Base-by-base conservation (phyloP, 2,113 vertebrate genomes). In the Loxodonta africana region DNA sequence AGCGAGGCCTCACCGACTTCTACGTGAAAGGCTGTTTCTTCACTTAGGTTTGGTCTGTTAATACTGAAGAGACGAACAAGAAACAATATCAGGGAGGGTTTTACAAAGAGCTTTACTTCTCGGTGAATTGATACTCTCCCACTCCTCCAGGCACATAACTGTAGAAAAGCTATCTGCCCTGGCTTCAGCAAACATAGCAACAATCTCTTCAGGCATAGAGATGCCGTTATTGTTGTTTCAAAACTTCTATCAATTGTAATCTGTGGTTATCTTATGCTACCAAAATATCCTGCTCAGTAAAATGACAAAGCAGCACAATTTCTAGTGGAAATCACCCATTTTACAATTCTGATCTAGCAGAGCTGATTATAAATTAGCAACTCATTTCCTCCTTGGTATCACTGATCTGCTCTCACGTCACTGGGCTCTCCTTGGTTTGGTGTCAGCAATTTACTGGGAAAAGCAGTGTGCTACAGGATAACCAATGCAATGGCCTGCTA, bases 291-390 rank as follows among this genome's bases (percentile, higher is more conserved):
- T 76, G 53, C 62, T 82, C 60, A 85, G 82, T 76, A 85, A 94
- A 95, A 95, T 30, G 53, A 90, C 81, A 87, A 91, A 90, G 69
- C 48, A 46, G 71, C 18, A 25, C 44, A 65, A 37, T 63, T 83
- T 88, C 63, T 76, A 91, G 80, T 0, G 15, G 96, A 98, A 97
- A 93, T 86, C 83, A 65, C 85, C 92, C 69, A 95, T 89, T 82
- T 96, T 21, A 80, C 92, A 88, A 48, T 77, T 87, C 90, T 87
- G 88, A 93, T 97, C 37, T 80, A 28, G 83, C 48, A 82, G 74
- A 57, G 71, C 92, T 89, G 97, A 96, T 95, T 96, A 92, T 53
- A 92, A 76, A 67, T 62, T 44, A 88, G 37, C 21, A 51, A 84
- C 87, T 94, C 71, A 85, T 65, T 96, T 94, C 92, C 87, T 57